Conservation (phyloP, 2,888 invertebrate species). For the Euzophera pinguis region DNA sequence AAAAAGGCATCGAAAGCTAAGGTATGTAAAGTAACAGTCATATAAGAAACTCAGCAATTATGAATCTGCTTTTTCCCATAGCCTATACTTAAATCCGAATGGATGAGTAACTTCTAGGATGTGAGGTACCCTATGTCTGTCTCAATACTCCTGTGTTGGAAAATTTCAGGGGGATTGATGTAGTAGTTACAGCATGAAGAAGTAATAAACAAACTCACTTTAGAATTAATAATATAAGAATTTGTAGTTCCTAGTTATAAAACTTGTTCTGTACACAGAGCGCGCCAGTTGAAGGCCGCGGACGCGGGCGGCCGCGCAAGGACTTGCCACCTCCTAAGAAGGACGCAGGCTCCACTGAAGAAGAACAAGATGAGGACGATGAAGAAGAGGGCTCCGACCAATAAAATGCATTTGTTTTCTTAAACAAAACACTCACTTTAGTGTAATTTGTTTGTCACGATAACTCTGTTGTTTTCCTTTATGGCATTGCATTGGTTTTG, state of each 20-base stretch:
- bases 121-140: too few relatives aligned
- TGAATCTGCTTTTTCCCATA: neutral
- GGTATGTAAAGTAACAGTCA: constrained; percentile 34
- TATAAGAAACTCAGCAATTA: too few relatives aligned
- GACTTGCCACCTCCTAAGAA: constrained; percentile 72
- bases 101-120: too few relatives aligned
- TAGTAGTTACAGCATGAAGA: too few relatives aligned
- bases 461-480: constrained; percentile 53
- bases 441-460: constrained; percentile 72
- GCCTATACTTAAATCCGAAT: neutral
- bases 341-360: constrained; percentile 70
- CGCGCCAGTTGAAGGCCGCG: constrained; percentile 63
- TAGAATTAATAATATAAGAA: too few relatives aligned
- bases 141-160: too few relatives aligned
- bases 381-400: constrained; percentile 76
- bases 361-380: constrained; percentile 74
- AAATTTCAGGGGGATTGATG: too few relatives aligned
- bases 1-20: constrained; percentile 74
- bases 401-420: constrained; percentile 56
- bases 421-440: constrained; percentile 56
- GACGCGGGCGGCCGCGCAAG: constrained; percentile 72
- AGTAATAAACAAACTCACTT: too few relatives aligned
- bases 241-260: too few relatives aligned
- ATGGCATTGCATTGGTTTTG: constrained; percentile 37
- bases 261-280: constrained; percentile 35